A percentile compares a stretch with the other conserved stretches of the same genome.
Evolutionary conservation across 2,113 vertebrate genomes (phyloP).

Genomic region (Cheilinus undulatus): DNA sequence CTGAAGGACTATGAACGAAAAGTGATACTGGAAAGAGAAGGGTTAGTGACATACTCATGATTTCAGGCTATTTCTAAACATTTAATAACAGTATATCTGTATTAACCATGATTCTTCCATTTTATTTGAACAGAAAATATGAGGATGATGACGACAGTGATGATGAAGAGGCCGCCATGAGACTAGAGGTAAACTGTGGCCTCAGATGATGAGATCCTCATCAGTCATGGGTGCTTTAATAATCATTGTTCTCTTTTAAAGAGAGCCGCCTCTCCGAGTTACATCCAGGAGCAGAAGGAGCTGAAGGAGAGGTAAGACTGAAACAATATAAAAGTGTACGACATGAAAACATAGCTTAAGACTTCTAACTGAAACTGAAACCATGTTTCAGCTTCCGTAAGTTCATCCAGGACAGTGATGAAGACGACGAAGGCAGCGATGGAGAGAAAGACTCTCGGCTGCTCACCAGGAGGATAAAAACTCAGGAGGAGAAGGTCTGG

Average conservation of each 20-base stretch:
- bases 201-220: neutral
- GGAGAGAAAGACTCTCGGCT: constrained; percentile 63
- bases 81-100: neutral
- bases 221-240: neutral
- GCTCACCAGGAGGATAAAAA: constrained; percentile 84
- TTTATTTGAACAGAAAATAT: constrained; percentile 85
- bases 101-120: neutral
- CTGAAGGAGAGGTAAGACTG: constrained; percentile 86
- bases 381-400: constrained; percentile 82
- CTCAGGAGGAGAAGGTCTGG: constrained; percentile 87
- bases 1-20: constrained; percentile 92
- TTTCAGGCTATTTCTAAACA: neutral
- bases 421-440: constrained; percentile 16
- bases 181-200: constrained; percentile 60
- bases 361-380: neutral
- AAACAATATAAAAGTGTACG: neutral
- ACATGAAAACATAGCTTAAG: accelerated
- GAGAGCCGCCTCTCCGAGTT: constrained; percentile 85
- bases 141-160: constrained; percentile 88
- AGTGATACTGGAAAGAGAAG: constrained; percentile 90
- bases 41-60: constrained; percentile 78
- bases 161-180: constrained; percentile 73
- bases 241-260: constrained; percentile 27
- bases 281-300: constrained; percentile 89
- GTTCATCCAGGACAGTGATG: constrained; percentile 87